Conservation (phyloP, 2,113 vertebrate genomes). For the Corythoichthys intestinalis region DNA sequence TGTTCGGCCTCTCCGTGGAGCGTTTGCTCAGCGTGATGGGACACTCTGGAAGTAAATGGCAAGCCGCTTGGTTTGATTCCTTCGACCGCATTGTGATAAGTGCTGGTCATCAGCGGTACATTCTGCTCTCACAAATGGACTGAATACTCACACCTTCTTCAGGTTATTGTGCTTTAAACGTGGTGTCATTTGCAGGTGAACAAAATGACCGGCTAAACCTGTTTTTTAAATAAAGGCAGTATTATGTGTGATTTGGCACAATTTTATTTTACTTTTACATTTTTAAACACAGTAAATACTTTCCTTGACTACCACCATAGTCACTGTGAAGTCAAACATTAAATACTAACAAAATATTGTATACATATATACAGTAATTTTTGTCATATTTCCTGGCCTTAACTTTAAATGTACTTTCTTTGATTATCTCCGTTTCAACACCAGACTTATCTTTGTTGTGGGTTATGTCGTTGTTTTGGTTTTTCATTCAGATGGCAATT, state of each 20-base stretch:
- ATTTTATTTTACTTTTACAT: neutral
- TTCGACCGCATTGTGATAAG: constrained; percentile 19
- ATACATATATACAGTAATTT: too few species aligned
- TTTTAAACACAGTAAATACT: too few species aligned
- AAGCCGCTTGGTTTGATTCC: constrained; percentile 5
- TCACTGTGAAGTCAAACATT: too few species aligned
- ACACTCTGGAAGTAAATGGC: constrained; percentile 2
- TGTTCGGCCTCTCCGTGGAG: constrained; percentile 16
- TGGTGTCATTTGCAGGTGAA: neutral
- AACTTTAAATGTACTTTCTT: too few species aligned
- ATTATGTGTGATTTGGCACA: neutral
- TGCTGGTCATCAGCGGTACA: constrained; percentile 13
- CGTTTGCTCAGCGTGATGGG: constrained; percentile 2
- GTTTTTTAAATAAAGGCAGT: neutral
- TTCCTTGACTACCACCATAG: too few species aligned
- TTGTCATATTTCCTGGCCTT: too few species aligned
- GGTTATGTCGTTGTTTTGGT: too few species aligned
- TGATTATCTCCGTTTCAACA: too few species aligned
- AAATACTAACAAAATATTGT: too few species aligned
- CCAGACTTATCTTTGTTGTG: too few species aligned
- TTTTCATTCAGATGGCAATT: too few species aligned
- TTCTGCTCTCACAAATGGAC: constrained; percentile 2
- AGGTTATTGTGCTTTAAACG: neutral
- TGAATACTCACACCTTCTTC: neutral
- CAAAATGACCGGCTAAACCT: neutral